Evolutionary conservation across 2,888 invertebrate genomes (phyloP).

Genomic region (Dexiosoma caninum): DNA sequence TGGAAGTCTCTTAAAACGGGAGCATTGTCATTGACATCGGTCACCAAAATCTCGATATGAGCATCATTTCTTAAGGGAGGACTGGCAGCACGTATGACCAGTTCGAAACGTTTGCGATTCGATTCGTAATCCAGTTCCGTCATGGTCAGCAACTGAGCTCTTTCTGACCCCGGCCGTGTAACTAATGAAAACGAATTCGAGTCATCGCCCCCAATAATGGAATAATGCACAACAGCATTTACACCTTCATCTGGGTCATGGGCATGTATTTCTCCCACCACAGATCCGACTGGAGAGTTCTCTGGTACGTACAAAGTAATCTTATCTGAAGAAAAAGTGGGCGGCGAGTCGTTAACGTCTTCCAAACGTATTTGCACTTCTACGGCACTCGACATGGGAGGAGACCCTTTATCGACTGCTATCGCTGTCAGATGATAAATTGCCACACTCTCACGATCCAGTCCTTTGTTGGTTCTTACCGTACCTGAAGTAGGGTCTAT

Average conservation of each 20-base stretch:
- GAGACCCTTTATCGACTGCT: constrained; percentile 93
- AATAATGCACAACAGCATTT: constrained; percentile 95
- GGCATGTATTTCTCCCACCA: constrained; percentile 93
- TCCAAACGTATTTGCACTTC: constrained; percentile 89
- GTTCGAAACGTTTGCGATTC: constrained; percentile 91
- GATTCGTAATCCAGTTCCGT: constrained; percentile 97
- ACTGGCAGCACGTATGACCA: constrained; percentile 93
- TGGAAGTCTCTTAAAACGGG: constrained; percentile 94
- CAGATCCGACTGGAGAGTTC: constrained; percentile 97
- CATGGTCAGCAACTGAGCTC: constrained; percentile 92
- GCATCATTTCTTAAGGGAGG: constrained; percentile 93
- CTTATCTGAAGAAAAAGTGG: constrained; percentile 91
- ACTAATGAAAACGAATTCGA: constrained; percentile 90
- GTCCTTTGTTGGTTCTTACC: constrained; percentile 89
- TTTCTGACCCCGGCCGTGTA: constrained; percentile 88
- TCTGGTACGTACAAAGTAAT: constrained; percentile 93
- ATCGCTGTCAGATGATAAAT: constrained; percentile 90
- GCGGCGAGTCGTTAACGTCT: constrained; percentile 94
- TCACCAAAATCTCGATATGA: constrained; percentile 91
- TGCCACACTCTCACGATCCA: constrained; percentile 94
- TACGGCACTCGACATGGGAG: constrained; percentile 84
- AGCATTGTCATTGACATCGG: constrained; percentile 96
- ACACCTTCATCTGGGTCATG: constrained; percentile 95
- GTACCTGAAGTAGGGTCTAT: constrained; percentile 95
- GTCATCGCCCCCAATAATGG: constrained; percentile 95